Percentiles rank a stretch among this genome's conserved stretches.
Conservation (phyloP, 2,797 vertebrate genomes). For the Sciurus vulgaris region DNA sequence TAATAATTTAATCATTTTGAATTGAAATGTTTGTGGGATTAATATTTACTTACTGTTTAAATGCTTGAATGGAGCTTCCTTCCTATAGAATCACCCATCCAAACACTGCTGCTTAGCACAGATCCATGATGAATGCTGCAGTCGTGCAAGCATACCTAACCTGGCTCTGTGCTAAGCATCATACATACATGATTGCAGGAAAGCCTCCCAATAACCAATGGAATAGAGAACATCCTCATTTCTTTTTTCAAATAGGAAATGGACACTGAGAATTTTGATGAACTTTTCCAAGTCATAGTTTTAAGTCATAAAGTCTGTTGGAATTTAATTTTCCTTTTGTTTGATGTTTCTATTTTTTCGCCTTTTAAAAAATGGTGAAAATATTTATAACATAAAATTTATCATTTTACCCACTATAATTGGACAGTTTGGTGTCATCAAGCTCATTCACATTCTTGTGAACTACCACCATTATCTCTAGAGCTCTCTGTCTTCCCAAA, state of each 20-base stretch:
- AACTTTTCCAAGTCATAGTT: not conserved
- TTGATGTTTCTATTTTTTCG: not conserved
- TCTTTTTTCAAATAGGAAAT: not conserved
- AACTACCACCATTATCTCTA: not conserved
- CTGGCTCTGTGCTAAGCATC: not conserved
- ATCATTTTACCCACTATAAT: not conserved
- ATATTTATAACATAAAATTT: not conserved
- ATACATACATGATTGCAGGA: not conserved
- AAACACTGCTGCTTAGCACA: not conserved
- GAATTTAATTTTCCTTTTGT: not conserved
- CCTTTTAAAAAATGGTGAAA: not conserved
- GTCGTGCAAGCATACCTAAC: not conserved
- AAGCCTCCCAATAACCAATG: not conserved
- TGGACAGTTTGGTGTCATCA: not conserved
- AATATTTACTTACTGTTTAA: conserved; percentile 19
- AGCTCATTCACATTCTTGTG: not conserved
- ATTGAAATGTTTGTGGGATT: not conserved
- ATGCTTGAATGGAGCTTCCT: not conserved
- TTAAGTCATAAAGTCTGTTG: conserved; percentile 1
- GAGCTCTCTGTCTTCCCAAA: not conserved
- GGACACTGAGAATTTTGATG: not conserved
- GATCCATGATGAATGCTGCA: not conserved
- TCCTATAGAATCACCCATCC: not conserved
- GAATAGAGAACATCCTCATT: not conserved
- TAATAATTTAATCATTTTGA: conserved; percentile 19